phyloP scores from a whole-genome alignment of 2,888 invertebrate species.

The Clitarchus hookeri region DNA sequence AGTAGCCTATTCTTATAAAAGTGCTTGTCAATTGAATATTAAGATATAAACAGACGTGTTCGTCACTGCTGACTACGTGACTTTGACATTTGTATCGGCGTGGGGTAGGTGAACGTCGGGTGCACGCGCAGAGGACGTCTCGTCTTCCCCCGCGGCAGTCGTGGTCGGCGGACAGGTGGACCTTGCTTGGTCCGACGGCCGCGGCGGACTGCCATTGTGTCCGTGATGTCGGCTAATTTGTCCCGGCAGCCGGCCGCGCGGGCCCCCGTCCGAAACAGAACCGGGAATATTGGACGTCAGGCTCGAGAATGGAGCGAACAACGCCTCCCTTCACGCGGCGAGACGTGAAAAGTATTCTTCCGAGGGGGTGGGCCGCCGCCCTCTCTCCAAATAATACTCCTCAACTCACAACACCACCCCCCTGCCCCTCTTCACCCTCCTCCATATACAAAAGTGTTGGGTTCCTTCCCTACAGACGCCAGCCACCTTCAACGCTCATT shows the following conservation, averaged over 20 bases:
- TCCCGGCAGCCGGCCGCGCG: background rate
- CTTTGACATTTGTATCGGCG: too few relatives aligned
- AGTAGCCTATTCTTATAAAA: too few relatives aligned
- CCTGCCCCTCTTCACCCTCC: background rate
- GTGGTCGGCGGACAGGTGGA: background rate
- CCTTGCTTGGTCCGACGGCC: background rate
- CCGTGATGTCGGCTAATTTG: background rate
- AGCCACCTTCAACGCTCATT: background rate
- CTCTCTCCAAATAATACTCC: background rate
- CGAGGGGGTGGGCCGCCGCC: background rate
- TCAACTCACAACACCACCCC: background rate
- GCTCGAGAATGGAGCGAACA: background rate
- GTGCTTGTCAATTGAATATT: too few relatives aligned
- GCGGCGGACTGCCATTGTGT: background rate
- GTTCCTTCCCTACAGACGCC: background rate
- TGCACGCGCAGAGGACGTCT: too few relatives aligned
- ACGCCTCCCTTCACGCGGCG: background rate
- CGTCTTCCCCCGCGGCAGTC: too few relatives aligned
- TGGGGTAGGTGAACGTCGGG: too few relatives aligned
- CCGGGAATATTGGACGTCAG: background rate
- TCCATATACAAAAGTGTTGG: background rate
- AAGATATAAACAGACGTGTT: too few relatives aligned
- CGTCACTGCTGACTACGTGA: too few relatives aligned
- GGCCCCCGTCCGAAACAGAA: background rate
- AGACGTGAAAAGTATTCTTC: background rate